phyloP scores from a whole-genome alignment of 2,888 invertebrate species.

The Drosophila neotestacea region DNA sequence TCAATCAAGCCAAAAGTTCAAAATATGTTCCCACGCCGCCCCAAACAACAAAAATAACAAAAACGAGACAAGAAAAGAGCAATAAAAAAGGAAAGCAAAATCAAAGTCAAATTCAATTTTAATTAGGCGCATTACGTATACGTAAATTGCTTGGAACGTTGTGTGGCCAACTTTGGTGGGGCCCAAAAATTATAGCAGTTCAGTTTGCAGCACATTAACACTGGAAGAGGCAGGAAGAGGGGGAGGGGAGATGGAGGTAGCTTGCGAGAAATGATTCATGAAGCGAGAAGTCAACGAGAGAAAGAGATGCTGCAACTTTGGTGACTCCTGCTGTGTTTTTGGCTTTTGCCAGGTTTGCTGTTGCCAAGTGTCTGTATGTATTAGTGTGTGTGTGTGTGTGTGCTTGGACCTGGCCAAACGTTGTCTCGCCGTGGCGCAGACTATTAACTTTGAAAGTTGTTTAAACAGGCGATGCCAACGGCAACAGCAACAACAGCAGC shows the following conservation, averaged over 20 bases:
- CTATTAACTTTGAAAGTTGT: conserved; percentile 83
- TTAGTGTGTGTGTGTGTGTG: conserved; percentile 19
- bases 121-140: conserved; percentile 78
- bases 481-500: conserved; percentile 16
- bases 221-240: conserved; percentile 24
- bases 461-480: conserved; percentile 78
- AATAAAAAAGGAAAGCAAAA: conserved; percentile 17
- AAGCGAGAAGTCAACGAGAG: conserved; percentile 12
- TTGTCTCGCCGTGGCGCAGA: conserved; percentile 82
- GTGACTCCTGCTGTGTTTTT: conserved; percentile 71
- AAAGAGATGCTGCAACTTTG: conserved; percentile 35
- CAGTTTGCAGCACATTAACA: conserved; percentile 75
- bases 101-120: conserved; percentile 66
- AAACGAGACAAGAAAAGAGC: conserved; percentile 1
- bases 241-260: conserved; percentile 33
- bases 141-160: conserved; percentile 36
- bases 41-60: conserved; percentile 5
- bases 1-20: conserved; percentile 48
- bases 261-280: conserved; percentile 78
- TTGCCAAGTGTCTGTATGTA: neutral
- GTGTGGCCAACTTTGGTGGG: conserved; percentile 52
- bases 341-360: conserved; percentile 18
- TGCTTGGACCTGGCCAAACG: conserved; percentile 45
- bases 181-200: conserved; percentile 67
- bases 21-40: conserved; percentile 64